Base-by-base conservation (phyloP, 2,888 invertebrate species). In the Oeneis ivallda region DNA sequence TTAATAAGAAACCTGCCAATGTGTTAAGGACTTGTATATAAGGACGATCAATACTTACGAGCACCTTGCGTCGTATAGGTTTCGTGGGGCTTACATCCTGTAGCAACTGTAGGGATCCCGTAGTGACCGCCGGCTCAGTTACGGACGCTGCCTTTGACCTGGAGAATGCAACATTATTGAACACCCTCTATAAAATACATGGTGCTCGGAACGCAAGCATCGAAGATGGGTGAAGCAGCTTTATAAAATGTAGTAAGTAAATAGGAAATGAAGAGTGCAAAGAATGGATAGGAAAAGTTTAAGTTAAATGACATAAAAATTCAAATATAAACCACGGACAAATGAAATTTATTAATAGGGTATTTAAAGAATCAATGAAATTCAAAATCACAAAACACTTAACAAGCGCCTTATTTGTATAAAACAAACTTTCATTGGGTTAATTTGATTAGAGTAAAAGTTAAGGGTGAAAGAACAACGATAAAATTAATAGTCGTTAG, bases 21-120 rank as follows among this genome's bases (percentile, higher is more conserved):
- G 0, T 26, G 3, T 45, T n/a, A n/a, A n/a, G 45, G 5, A 15
- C 45, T 13, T 15, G 4, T 47, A 2, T 47, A 15, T 7, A 49
- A 17, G 7, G 6, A 1, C 13, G 9, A 26, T 13, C 11, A 32
- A 13, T 50, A 32, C 13, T 54, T 26, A 19, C 56, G 15, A 57
- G 26, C 78, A 90, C 91, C 87, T 92, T 92, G 62, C 90, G 85
- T 68, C 91, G 77, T 65, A 88, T 79, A 60, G 89, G 89, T 69
- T 91, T 92, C 0, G 92, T 92, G 0, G 92, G 92, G 65, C 92
- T 92, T 39, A 91, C 87, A 67, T 92, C 92, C 63, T 83, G 91
- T 13, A 91, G 73, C 58, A 86, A 70, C 68, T 91, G 90, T 62
- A 91, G 69, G 0, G 91, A 91, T 0, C 91, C 90, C 0, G 86